Evolutionary conservation across 1,140 invertebrate species (phyloP), one percentile per base, ranked within the genome.

Genomic region (Nasonia giraulti): DNA sequence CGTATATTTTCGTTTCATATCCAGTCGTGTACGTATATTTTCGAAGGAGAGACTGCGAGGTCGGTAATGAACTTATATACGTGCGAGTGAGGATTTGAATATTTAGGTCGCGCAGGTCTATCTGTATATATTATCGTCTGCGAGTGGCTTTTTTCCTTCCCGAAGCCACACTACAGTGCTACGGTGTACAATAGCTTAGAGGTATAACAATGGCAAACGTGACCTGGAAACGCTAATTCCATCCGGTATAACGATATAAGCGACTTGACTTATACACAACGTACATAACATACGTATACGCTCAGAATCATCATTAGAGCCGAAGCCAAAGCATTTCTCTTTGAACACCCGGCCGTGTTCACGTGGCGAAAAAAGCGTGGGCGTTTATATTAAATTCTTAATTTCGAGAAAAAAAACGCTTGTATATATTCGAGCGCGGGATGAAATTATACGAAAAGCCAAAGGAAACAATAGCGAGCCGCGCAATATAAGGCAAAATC

Each of bases 401-500:
- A 71, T 71, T 31, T 11, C 14, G 68, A 31, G 27, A 71, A 71
- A 71, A 31, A 1, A 6, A 17, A 66, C 20, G 5, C 62, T 27
- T 27, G 27, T 27, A 27, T 27, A 66, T 11, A 17, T 7, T 5
- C 12, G 62, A 20, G n/a, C 4, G 6, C 4, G 1, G 7, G n/a
- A 66, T 66, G 17, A 66, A 66, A 66, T 20, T 66, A 27, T 27
- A 66, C 31, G 11, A 27, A 3, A 8, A 33, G 31, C 5, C 12
- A 71, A 71, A 33, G 31, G 69, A 71, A 33, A 71, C 40, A 44
- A 44, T 44, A 44, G 69, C 3, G 69, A 71, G 69, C 11, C 11
- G 69, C 33, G 71, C 20, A 73, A 81, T 81, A 68, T 68, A 80
- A 80, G 33, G 17, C n/a, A 80, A 81, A 73, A 81, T 81, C 80